These are phyloP conservation scores for Heliconius hortense DNA, from an alignment of 2,888 invertebrate genomes.

Conservation along the genomic window DNA sequence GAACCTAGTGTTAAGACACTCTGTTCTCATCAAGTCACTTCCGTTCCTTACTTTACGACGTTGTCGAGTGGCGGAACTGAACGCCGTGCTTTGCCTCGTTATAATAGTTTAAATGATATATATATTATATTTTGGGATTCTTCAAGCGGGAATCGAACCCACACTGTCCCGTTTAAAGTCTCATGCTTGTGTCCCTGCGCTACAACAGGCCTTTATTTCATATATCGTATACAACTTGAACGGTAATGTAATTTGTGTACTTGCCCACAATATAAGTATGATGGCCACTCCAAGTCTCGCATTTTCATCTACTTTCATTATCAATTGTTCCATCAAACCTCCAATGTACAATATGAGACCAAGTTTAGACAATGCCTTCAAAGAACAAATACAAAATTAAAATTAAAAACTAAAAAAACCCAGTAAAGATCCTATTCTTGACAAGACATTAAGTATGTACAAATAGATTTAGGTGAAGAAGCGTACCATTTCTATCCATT, in stretches of 20 bases:
- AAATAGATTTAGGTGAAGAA: too few relatives aligned
- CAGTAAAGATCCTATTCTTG: neutral
- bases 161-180: neutral
- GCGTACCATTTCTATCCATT: neutral
- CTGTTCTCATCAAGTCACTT: too few relatives aligned
- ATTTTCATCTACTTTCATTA: slow-evolving; percentile 84
- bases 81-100: neutral
- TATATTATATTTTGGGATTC: neutral
- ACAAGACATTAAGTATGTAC: too few relatives aligned
- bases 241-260: slow-evolving; percentile 1
- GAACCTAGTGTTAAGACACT: too few relatives aligned
- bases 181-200: neutral
- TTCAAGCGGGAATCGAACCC: neutral
- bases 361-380: slow-evolving; percentile 84
- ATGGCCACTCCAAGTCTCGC: slow-evolving; percentile 87
- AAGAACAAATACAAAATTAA: neutral
- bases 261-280: slow-evolving; percentile 88
- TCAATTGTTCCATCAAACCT: slow-evolving; percentile 84
- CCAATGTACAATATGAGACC: slow-evolving; percentile 92
- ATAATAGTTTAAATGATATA: neutral
- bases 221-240: too few relatives aligned
- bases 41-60: too few relatives aligned
- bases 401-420: neutral
- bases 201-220: neutral
- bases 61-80: too few relatives aligned